A percentile compares a stretch with the other conserved stretches of the same genome.
Conservation (phyloP, 2,888 invertebrate genomes). For the Euplagia quadripunctaria region DNA sequence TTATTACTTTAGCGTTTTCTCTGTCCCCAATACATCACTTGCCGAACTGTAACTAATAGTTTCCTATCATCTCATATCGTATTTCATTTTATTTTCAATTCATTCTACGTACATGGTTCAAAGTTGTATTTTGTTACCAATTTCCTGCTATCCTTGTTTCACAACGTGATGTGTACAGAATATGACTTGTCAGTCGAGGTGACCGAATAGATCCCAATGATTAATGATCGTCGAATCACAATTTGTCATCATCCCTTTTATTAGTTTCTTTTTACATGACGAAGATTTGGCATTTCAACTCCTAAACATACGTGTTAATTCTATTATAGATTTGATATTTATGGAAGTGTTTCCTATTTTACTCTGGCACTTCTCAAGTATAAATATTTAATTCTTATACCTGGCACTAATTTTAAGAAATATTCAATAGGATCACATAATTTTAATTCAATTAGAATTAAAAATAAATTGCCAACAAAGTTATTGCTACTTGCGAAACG, state of each 20-base stretch:
- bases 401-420: neutral
- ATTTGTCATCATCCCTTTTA: neutral
- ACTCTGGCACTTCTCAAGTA: too few species aligned
- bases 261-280: neutral
- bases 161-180: neutral
- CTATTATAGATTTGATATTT: too few species aligned
- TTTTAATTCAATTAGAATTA: neutral
- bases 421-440: neutral
- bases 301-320: too few species aligned
- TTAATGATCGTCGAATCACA: constrained; percentile 18
- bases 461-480: neutral
- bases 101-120: neutral
- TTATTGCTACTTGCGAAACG: neutral
- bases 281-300: neutral
- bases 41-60: too few species aligned
- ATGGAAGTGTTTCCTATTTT: too few species aligned
- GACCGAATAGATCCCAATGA: constrained; percentile 16
- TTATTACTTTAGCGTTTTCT: too few species aligned
- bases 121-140: neutral
- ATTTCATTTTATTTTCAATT: neutral
- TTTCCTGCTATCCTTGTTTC: neutral
- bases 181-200: neutral
- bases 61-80: neutral
- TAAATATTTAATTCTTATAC: too few species aligned
- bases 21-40: too few species aligned